Conservation (phyloP, 2,797 vertebrate genomes). For the Austrolebias charrua region DNA sequence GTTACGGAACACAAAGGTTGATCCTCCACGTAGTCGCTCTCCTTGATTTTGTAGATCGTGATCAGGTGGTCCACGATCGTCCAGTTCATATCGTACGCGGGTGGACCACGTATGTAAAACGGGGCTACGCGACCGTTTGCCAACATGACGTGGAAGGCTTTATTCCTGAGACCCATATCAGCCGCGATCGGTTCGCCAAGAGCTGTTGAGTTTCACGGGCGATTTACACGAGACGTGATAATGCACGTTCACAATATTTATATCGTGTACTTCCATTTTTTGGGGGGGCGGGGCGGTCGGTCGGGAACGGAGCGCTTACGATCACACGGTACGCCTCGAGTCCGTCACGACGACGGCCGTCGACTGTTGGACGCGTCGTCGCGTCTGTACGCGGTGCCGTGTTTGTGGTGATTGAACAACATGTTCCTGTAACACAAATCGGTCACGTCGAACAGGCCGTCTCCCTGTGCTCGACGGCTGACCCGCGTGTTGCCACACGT, state of each 20-base stretch:
- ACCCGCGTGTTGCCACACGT: conserved; percentile 22
- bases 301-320: no score
- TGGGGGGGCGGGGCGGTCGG: no score
- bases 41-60: conserved; percentile 3
- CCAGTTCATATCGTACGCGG: background rate
- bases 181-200: background rate
- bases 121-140: conserved; percentile 7
- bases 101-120: background rate
- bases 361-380: no score
- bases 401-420: conserved; percentile 4
- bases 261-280: no score
- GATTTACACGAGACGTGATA: background rate
- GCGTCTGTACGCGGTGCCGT: no score
- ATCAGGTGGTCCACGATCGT: conserved; percentile 24
- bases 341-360: no score
- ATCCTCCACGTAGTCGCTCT: background rate
- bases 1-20: background rate
- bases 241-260: no score
- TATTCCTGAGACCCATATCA: conserved; percentile 7
- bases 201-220: no score
- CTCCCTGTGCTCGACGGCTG: accelerated
- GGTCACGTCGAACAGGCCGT: accelerated
- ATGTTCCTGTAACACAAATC: conserved; percentile 23
- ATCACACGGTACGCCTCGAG: no score
- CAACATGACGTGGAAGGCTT: conserved; percentile 16